Percentiles rank a stretch among this genome's conserved stretches.
These are phyloP conservation scores for Cyclophora punctaria DNA, from an alignment of 2,888 invertebrate genomes.

Conservation along the genomic window DNA sequence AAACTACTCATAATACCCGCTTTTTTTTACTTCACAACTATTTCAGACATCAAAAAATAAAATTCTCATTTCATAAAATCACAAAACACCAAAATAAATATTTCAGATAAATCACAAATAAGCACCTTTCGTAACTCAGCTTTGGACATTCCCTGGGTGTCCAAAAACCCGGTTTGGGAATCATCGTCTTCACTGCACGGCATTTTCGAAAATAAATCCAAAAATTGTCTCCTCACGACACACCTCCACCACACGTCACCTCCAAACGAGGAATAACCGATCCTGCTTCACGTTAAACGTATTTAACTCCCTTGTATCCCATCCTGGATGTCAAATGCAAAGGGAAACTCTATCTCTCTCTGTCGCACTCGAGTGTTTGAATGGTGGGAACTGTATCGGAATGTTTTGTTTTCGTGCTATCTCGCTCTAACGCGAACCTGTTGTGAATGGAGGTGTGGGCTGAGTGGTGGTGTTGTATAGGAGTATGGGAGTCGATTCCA, in stretches of 20 bases:
- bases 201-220: constrained; percentile 46
- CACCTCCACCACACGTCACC: constrained; percentile 26
- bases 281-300: constrained; percentile 44
- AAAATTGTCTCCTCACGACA: constrained; percentile 21
- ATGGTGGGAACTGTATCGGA: constrained; percentile 70
- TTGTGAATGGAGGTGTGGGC: constrained; percentile 45
- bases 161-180: constrained; percentile 65
- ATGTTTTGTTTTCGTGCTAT: constrained; percentile 71
- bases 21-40: too few relatives aligned
- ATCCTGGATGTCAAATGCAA: constrained; percentile 24
- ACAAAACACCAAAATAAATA: too few relatives aligned
- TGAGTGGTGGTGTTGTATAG: constrained; percentile 26
- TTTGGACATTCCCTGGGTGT: constrained; percentile 78
- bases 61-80: too few relatives aligned
- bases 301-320: constrained; percentile 56
- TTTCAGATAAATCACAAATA: constrained; percentile 9
- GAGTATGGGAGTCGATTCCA: constrained; percentile 41
- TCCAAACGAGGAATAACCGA: constrained; percentile 30
- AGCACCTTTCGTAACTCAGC: constrained; percentile 81
- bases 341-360: constrained; percentile 33
- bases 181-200: constrained; percentile 79
- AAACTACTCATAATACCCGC: too few relatives aligned
- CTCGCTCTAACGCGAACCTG: constrained; percentile 58
- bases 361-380: constrained; percentile 23
- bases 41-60: too few relatives aligned